Evolutionary conservation across 2,888 invertebrate genomes (phyloP).

Genomic region (Thymelicus sylvestris): DNA sequence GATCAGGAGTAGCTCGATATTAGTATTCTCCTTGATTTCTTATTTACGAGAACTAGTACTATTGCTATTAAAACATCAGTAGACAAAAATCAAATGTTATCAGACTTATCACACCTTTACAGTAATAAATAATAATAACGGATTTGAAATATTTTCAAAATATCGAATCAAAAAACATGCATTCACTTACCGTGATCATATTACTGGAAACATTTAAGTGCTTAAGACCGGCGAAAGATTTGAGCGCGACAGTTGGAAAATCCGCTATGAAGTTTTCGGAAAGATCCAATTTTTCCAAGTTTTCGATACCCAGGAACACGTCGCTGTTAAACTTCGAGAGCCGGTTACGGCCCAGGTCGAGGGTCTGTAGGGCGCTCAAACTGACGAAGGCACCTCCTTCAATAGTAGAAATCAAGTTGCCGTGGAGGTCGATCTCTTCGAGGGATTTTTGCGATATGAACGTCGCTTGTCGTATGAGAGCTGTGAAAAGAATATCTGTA

Average conservation of each 20-base stretch:
- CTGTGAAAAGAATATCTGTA: conserved; percentile 75
- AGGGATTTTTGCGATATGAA: conserved; percentile 89
- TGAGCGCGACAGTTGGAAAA: conserved; percentile 91
- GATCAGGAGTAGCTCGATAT: too few species aligned
- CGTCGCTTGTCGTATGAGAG: conserved; percentile 87
- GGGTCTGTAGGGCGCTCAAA: conserved; percentile 86
- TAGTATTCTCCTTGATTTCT: too few species aligned
- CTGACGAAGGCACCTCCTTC: conserved; percentile 91
- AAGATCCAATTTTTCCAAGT: conserved; percentile 91
- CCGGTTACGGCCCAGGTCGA: conserved; percentile 91
- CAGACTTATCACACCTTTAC: too few species aligned
- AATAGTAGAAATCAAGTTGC: conserved; percentile 90
- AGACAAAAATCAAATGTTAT: too few species aligned
- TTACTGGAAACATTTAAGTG: conserved; percentile 93
- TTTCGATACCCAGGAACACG: conserved; percentile 91
- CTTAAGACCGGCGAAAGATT: conserved; percentile 88
- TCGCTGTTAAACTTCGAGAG: conserved; percentile 93
- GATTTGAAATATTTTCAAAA: too few species aligned
- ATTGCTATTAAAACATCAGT: too few species aligned
- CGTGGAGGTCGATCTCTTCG: conserved; percentile 91
- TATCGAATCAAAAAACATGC: background rate
- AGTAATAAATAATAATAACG: too few species aligned
- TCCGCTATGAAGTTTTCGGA: conserved; percentile 94
- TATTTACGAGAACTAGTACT: too few species aligned
- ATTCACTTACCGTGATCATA: conserved; percentile 89